These are phyloP conservation scores for Haliclystus octoradiatus DNA, from an alignment of 30 jellyfish, hydroid and myxozoan genomes.

Conservation along the genomic window DNA sequence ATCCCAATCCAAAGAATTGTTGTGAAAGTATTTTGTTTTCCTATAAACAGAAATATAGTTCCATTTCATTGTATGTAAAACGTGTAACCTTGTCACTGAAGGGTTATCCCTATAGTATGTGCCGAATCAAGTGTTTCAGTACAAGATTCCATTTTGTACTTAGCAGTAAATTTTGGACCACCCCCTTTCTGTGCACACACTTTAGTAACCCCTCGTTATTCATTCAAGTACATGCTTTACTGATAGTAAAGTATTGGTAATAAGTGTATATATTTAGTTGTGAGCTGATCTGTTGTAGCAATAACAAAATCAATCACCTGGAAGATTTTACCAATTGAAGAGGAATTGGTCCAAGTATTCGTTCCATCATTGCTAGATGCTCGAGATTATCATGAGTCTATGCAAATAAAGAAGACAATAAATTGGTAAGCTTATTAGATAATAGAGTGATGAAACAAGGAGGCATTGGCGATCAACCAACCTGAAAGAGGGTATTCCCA, in stretches of 20 bases:
- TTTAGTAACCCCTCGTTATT: neutral
- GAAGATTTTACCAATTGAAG: conserved; percentile 43
- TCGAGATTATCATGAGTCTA: conserved; percentile 94
- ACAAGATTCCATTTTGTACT: no score
- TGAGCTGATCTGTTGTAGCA: neutral
- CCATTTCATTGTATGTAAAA: no score
- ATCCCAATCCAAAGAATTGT: conserved; percentile 79
- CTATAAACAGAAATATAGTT: conserved; percentile 38
- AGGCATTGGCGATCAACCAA: neutral
- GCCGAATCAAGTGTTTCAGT: no score
- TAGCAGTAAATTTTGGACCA: no score
- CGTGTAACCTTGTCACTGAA: no score
- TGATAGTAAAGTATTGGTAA: neutral
- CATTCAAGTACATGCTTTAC: neutral
- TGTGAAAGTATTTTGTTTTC: conserved; percentile 66
- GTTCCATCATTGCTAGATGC: conserved; percentile 96
- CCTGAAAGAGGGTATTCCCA: conserved; percentile 91
- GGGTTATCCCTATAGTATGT: no score
- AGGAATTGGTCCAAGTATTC: conserved; percentile 78
- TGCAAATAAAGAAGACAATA: neutral
- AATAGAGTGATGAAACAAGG: neutral
- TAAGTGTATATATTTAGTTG: neutral
- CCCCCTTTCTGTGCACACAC: no score
- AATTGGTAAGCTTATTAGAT: neutral
- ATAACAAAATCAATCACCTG: conserved; percentile 24